These are phyloP conservation scores for Orgyia antiqua DNA, from an alignment of 2,888 invertebrate species.

Conservation along the genomic window DNA sequence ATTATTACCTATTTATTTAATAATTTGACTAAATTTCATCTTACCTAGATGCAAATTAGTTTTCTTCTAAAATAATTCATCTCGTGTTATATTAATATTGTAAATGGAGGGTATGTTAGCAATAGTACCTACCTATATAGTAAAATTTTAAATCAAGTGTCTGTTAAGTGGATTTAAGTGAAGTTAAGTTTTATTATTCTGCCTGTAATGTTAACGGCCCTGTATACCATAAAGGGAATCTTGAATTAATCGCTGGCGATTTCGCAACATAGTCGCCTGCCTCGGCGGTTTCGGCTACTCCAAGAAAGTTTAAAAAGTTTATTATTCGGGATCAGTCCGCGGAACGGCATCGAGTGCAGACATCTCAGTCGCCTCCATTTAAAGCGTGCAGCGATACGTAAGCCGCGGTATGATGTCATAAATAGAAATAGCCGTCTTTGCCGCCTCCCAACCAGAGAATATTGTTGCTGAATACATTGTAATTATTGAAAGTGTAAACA, in stretches of 20 bases:
- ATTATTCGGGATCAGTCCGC: constrained; percentile 68
- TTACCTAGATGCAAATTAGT: no score
- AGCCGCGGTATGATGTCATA: constrained; percentile 79
- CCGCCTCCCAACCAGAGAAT: constrained; percentile 50
- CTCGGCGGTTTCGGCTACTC: constrained; percentile 45
- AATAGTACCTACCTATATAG: no score
- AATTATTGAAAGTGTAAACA: constrained; percentile 50
- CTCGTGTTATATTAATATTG: no score
- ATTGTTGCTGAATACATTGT: constrained; percentile 58
- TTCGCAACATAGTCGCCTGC: constrained; percentile 59
- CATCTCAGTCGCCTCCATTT: constrained; percentile 76
- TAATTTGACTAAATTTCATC: background rate
- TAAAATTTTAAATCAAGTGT: no score
- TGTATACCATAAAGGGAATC: constrained; percentile 69
- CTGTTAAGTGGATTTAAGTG: constrained; percentile 27
- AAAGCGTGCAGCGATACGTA: constrained; percentile 79
- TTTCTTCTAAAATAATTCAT: no score
- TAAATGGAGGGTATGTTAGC: no score
- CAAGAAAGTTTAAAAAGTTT: constrained; percentile 47
- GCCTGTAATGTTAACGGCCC: constrained; percentile 49
- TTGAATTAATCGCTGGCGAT: constrained; percentile 67
- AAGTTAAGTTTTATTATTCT: constrained; percentile 44
- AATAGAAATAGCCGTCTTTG: constrained; percentile 75
- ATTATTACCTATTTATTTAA: no score
- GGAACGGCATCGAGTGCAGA: constrained; percentile 75